Evolutionary conservation across 1,140 invertebrate genomes (phyloP).

Genomic region (Telenomus remus): DNA sequence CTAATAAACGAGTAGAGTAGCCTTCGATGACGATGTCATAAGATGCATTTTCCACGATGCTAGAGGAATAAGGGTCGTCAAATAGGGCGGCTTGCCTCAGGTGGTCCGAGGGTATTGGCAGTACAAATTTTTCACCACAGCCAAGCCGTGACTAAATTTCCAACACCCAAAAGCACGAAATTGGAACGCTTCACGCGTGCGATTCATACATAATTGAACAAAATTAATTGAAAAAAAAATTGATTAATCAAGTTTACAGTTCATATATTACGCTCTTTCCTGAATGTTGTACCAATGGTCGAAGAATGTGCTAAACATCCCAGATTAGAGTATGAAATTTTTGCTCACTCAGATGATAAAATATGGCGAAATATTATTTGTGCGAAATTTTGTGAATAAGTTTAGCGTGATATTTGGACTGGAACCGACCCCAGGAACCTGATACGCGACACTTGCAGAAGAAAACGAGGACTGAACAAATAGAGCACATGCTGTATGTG

Average conservation of each 20-base stretch:
- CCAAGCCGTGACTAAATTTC: conserved; percentile 12
- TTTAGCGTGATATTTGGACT: not conserved
- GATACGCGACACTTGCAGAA: conserved; percentile 25
- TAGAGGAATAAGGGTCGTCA: conserved; percentile 18
- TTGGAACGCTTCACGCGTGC: conserved; percentile 13
- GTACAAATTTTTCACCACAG: not conserved
- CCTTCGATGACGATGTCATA: conserved; percentile 44
- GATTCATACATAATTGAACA: conserved; percentile 21
- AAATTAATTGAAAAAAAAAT: conserved; percentile 16
- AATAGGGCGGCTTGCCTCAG: conserved; percentile 17
- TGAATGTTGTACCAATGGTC: too few species aligned
- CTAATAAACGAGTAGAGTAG: conserved; percentile 31
- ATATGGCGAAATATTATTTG: conserved; percentile 11
- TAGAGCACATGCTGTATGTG: conserved; percentile 31
- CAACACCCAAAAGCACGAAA: conserved; percentile 11
- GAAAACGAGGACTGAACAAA: conserved; percentile 45
- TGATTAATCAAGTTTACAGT: conserved; percentile 39
- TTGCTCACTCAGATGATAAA: too few species aligned
- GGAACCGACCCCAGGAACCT: too few species aligned
- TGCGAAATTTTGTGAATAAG: not conserved
- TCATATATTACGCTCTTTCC: too few species aligned
- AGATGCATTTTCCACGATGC: conserved; percentile 31
- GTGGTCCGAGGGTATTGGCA: conserved; percentile 5
- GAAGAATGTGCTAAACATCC: too few species aligned
- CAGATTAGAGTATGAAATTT: too few species aligned